Evolutionary conservation across 2,797 vertebrate species (phyloP).

Genomic region (Merluccius polli): DNA sequence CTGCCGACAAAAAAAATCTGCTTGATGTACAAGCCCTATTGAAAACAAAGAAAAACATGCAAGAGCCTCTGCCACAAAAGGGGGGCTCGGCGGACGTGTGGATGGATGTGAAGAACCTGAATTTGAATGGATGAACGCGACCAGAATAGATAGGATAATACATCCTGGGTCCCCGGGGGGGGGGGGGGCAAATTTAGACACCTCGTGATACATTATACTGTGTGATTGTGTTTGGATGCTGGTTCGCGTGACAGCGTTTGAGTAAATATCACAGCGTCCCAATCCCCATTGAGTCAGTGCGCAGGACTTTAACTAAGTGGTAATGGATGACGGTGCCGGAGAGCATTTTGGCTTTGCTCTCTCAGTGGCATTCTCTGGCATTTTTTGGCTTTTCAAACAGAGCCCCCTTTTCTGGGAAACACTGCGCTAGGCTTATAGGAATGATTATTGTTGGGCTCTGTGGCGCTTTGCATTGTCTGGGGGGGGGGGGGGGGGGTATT

Average conservation of each 20-base stretch:
- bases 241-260: background rate
- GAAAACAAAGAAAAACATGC: background rate
- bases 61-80: background rate
- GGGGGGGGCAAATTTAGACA: background rate
- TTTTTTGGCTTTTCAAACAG: background rate
- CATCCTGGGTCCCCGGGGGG: background rate
- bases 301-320: background rate
- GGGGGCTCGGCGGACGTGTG: background rate
- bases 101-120: background rate
- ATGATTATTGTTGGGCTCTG: background rate
- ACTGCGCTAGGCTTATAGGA: background rate
- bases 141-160: background rate
- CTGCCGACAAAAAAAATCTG: too few species aligned
- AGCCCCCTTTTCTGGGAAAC: background rate
- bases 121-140: background rate
- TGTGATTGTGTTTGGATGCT: background rate
- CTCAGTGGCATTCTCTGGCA: background rate
- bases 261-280: background rate
- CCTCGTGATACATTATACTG: background rate
- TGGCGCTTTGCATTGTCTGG: background rate
- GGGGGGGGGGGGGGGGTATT: background rate
- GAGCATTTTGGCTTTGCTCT: background rate
- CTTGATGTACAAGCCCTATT: too few species aligned
- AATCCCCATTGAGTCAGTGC: background rate
- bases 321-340: background rate